These are phyloP conservation scores for Contarinia nasturtii DNA, from an alignment of 1,140 invertebrate genomes.

Conservation along the genomic window DNA sequence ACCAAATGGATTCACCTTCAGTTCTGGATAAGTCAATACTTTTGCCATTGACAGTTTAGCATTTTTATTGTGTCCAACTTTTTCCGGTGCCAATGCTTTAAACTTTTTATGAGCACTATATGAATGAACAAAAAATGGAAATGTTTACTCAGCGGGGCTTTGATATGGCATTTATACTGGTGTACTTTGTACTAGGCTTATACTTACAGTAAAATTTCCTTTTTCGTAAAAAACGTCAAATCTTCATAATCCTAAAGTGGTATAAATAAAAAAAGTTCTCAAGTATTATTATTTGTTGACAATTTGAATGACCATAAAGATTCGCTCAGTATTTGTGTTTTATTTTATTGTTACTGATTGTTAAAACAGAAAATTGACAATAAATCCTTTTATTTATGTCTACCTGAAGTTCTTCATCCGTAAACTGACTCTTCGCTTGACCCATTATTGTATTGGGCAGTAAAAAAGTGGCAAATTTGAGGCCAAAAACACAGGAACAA, in stretches of 20 bases:
- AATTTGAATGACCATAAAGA: no score
- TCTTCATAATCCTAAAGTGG: conserved; percentile 87
- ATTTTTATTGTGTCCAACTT: conserved; percentile 68
- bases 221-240: conserved; percentile 77
- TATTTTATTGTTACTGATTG: no score
- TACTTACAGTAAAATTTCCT: conserved; percentile 78
- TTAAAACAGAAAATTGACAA: no score
- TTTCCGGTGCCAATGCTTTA: conserved; percentile 61
- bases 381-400: no score
- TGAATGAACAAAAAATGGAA: not conserved
- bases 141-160: not conserved
- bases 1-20: conserved; percentile 71
- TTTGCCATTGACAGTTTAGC: conserved; percentile 65
- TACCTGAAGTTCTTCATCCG: conserved; percentile 72
- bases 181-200: not conserved
- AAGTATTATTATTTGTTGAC: no score
- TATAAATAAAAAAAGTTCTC: no score
- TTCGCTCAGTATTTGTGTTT: no score
- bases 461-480: no score
- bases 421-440: conserved; percentile 61
- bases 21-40: conserved; percentile 57
- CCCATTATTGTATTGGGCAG: conserved; percentile 36
- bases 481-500: no score
- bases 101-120: conserved; percentile 76
- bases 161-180: not conserved